These are phyloP conservation scores for Jordanella pulchra DNA, from an alignment of 2,797 vertebrate species.

Conservation along the genomic window DNA sequence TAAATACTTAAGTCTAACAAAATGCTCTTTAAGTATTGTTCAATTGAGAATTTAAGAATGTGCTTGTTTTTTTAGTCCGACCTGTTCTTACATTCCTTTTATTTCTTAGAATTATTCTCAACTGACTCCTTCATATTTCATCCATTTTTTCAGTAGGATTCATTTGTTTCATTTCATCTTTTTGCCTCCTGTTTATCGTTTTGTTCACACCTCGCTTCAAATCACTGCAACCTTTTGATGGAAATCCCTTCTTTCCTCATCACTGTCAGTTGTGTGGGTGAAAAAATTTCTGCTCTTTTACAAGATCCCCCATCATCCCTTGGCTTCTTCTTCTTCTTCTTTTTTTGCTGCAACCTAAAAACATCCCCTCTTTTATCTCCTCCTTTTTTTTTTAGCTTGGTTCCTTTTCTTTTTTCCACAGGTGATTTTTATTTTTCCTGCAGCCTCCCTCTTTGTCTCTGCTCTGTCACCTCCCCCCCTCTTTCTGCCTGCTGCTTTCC, in stretches of 20 bases:
- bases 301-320: constrained; percentile 40
- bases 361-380: constrained; percentile 13
- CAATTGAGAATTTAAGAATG: background rate
- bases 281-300: constrained; percentile 28
- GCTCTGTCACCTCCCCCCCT: constrained; percentile 32
- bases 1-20: constrained; percentile 28
- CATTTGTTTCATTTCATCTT: constrained; percentile 22
- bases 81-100: constrained; percentile 5
- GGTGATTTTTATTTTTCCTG: constrained; percentile 60
- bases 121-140: background rate
- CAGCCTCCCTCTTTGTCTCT: constrained; percentile 61
- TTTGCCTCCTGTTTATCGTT: constrained; percentile 2
- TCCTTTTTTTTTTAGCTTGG: constrained; percentile 14
- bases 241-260: constrained; percentile 28
- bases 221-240: constrained; percentile 15
- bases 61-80: constrained; percentile 6
- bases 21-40: constrained; percentile 7
- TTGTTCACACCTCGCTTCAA: constrained; percentile 16
- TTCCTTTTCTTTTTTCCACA: constrained; percentile 58
- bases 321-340: constrained; percentile 38
- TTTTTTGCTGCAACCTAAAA: constrained; percentile 37
- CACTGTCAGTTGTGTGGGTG: constrained; percentile 50
- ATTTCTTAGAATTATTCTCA: constrained; percentile 12
- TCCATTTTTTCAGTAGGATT: constrained; percentile 5
- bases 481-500: constrained; percentile 56